phyloP scores from a whole-genome alignment of 2,797 vertebrate species.

The Semotilus atromaculatus region DNA sequence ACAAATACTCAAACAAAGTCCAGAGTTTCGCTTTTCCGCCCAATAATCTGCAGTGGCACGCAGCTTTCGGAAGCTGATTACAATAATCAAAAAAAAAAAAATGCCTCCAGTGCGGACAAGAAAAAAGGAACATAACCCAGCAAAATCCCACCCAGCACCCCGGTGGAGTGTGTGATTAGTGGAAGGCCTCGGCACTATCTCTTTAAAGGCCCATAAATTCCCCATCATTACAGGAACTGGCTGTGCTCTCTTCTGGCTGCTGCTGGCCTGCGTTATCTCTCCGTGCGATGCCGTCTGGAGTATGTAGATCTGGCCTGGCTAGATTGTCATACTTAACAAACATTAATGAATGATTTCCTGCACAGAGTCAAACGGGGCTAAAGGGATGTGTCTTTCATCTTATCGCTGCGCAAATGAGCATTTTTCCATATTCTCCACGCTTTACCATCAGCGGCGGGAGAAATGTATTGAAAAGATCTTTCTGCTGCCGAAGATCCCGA shows the following conservation, averaged over 20 bases:
- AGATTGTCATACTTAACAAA: constrained; percentile 88
- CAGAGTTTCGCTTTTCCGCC: neutral
- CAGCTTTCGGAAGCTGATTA: constrained; percentile 25
- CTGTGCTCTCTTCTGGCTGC: constrained; percentile 75
- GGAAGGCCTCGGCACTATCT: constrained; percentile 80
- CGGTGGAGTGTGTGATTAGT: constrained; percentile 80
- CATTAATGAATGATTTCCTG: constrained; percentile 88
- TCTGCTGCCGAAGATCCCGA: constrained; percentile 72
- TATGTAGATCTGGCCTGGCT: constrained; percentile 85
- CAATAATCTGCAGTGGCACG: constrained; percentile 21
- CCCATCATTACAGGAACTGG: constrained; percentile 85
- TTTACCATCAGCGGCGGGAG: constrained; percentile 71
- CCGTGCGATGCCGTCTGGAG: constrained; percentile 80
- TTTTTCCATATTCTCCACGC: constrained; percentile 80
- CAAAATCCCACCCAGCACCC: constrained; percentile 68
- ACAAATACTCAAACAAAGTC: constrained; percentile 28
- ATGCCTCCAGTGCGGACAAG: constrained; percentile 28
- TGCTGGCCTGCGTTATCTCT: constrained; percentile 82
- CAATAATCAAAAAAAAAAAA: neutral
- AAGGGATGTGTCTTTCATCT: constrained; percentile 86
- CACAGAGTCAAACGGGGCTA: constrained; percentile 85
- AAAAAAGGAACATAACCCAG: constrained; percentile 32
- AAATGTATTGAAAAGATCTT: constrained; percentile 75
- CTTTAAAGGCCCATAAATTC: constrained; percentile 85
- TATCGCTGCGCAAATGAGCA: constrained; percentile 83